A percentile compares a stretch with the other conserved stretches of the same genome.
These are phyloP conservation scores for Polypedilum vanderplanki DNA, from an alignment of 1,140 invertebrate genomes.

Conservation along the genomic window DNA sequence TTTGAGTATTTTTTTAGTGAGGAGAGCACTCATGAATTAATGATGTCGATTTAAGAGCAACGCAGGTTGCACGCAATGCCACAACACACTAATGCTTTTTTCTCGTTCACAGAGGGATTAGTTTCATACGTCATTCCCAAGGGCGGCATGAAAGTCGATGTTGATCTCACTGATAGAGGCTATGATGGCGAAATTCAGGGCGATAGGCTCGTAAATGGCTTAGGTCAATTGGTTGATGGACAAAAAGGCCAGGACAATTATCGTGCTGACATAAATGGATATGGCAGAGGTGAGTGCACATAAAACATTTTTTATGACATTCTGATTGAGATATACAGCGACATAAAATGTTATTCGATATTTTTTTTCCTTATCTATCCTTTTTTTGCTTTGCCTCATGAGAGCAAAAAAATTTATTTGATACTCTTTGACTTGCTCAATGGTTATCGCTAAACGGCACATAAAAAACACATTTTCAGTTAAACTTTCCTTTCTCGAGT, in stretches of 20 bases:
- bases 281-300: conserved; percentile 57
- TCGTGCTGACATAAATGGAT: conserved; percentile 57
- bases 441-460: background rate
- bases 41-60: background rate
- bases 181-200: conserved; percentile 84
- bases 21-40: conserved; percentile 24
- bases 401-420: background rate
- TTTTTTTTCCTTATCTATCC: background rate
- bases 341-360: conserved; percentile 18
- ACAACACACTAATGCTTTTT: too few relatives aligned
- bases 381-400: too few relatives aligned
- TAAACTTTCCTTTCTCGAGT: conserved; percentile 19
- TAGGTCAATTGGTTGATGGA: conserved; percentile 90
- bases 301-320: background rate
- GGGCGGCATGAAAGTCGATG: conserved; percentile 71
- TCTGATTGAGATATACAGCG: background rate
- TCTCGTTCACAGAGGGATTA: conserved; percentile 59
- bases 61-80: conserved; percentile 23
- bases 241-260: conserved; percentile 73
- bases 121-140: conserved; percentile 77
- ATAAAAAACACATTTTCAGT: conserved; percentile 28
- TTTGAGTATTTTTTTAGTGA: too few relatives aligned
- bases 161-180: conserved; percentile 82
- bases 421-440: conserved; percentile 21
- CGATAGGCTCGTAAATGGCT: conserved; percentile 63